These are phyloP conservation scores for Saccopteryx bilineata DNA, from an alignment of 2,113 vertebrate species.

Conservation along the genomic window DNA sequence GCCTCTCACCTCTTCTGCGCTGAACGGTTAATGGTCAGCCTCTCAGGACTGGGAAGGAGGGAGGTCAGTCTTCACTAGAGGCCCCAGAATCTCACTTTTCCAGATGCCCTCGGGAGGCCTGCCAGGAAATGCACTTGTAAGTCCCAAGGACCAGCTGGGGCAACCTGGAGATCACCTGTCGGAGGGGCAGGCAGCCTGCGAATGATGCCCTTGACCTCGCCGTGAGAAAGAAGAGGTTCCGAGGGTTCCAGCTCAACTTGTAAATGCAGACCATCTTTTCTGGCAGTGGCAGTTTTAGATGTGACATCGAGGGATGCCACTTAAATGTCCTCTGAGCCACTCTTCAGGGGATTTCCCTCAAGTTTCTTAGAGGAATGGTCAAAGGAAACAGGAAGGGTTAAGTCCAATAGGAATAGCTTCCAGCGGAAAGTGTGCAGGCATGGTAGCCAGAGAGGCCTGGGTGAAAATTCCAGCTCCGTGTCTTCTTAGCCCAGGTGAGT, in stretches of 20 bases:
- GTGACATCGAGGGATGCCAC: neutral
- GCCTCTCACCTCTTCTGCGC: neutral
- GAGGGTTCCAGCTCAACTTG: neutral
- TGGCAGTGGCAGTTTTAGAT: neutral
- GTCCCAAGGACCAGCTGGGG: neutral
- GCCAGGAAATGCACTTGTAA: neutral
- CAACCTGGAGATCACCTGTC: neutral
- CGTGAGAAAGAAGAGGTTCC: neutral
- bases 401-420: neutral
- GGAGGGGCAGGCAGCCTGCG: neutral
- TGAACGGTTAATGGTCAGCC: neutral
- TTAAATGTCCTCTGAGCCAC: neutral
- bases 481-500: no score
- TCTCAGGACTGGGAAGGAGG: neutral
- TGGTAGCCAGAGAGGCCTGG: neutral
- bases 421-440: accelerated
- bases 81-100: neutral
- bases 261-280: neutral
- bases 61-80: neutral
- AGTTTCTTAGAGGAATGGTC: neutral
- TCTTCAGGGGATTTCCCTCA: neutral
- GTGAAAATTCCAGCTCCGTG: neutral
- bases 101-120: neutral
- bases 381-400: neutral
- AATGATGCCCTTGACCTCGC: neutral